phyloP scores from a whole-genome alignment of 2,888 invertebrate genomes.

The Drosophila kambysellisi region DNA sequence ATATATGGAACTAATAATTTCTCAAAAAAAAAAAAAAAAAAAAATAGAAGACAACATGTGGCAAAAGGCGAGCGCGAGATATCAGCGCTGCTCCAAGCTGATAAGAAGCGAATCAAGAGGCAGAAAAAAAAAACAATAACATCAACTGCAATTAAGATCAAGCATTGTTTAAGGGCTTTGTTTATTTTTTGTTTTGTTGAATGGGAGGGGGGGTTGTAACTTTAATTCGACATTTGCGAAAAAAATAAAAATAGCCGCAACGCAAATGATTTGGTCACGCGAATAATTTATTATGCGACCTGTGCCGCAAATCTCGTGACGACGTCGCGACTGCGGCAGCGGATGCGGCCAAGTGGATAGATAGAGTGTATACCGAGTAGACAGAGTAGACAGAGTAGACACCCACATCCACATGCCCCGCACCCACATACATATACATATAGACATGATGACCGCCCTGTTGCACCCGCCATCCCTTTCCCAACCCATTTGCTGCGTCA shows the following conservation, averaged over 20 bases:
- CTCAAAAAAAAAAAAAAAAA: conserved; percentile 44
- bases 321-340: conserved; percentile 43
- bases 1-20: conserved; percentile 69
- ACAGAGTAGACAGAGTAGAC: conserved; percentile 33
- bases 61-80: conserved; percentile 33
- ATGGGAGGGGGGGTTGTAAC: conserved; percentile 9
- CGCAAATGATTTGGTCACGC: conserved; percentile 81
- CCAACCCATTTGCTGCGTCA: conserved; percentile 43
- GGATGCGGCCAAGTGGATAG: conserved; percentile 67
- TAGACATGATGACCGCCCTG: conserved; percentile 2
- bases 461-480: conserved; percentile 1
- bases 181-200: not conserved
- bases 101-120: conserved; percentile 34
- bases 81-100: conserved; percentile 41
- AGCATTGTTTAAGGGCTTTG: conserved; percentile 18
- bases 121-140: conserved; percentile 3
- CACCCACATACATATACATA: conserved; percentile 12
- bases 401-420: conserved; percentile 2
- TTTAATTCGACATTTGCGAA: conserved; percentile 54
- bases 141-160: conserved; percentile 34
- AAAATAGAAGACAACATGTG: conserved; percentile 31
- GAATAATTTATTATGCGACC: conserved; percentile 81
- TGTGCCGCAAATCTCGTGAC: conserved; percentile 71
- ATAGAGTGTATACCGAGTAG: conserved; percentile 43
- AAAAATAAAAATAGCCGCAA: conserved; percentile 55